A percentile compares a stretch with the other conserved stretches of the same genome.
These are phyloP conservation scores for Bombus confusus DNA, from an alignment of 1,140 invertebrate genomes.

Conservation along the genomic window DNA sequence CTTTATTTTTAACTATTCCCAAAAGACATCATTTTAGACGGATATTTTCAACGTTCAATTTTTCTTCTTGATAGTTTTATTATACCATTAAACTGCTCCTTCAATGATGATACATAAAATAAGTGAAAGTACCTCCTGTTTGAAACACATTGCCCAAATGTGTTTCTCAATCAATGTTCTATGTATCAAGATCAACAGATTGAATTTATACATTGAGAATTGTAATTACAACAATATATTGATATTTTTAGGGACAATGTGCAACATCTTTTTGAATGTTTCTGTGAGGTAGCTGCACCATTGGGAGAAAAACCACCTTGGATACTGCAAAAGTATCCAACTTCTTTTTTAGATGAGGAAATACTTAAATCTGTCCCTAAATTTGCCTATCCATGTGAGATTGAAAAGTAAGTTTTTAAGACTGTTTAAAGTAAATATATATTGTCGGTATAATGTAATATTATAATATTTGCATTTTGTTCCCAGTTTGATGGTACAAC, in stretches of 20 bases:
- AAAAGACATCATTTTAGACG: neutral
- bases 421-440: conserved; percentile 6
- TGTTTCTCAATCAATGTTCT: neutral
- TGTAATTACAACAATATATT: conserved; percentile 2
- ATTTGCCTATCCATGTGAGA: conserved; percentile 93
- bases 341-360: conserved; percentile 88
- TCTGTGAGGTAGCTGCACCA: conserved; percentile 90
- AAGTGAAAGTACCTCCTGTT: conserved; percentile 23
- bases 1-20: conserved; percentile 13
- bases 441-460: conserved; percentile 8
- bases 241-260: conserved; percentile 88
- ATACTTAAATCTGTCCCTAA: conserved; percentile 91
- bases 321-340: conserved; percentile 91
- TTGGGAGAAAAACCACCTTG: conserved; percentile 85
- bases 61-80: too few relatives aligned
- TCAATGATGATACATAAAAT: neutral
- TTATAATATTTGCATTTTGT: conserved; percentile 60
- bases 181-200: neutral
- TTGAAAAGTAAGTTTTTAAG: conserved; percentile 86
- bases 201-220: neutral
- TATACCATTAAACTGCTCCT: neutral
- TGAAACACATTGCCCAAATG: neutral
- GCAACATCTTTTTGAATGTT: conserved; percentile 91
- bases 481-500: conserved; percentile 88
- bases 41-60: neutral